Evolutionary conservation across 2,797 vertebrate species (phyloP).

Genomic region (Lutjanus campechanus): DNA sequence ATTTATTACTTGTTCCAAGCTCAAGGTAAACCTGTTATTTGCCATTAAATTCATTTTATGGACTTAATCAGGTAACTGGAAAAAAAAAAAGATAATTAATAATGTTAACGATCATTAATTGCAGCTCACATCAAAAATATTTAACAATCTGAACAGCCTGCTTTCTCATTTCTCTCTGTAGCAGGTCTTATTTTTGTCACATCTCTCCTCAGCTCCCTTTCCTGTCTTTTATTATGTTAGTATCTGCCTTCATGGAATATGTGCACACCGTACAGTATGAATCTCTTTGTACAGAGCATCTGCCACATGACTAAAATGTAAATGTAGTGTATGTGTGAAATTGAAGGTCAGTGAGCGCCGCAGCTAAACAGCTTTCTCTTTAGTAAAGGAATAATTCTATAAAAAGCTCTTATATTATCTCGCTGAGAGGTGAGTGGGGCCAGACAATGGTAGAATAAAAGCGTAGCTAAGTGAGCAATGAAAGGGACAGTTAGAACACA

Average conservation of each 20-base stretch:
- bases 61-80: neutral
- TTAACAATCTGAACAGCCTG: conserved; percentile 42
- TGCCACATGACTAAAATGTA: conserved; percentile 85
- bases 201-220: conserved; percentile 46
- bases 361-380: conserved; percentile 83
- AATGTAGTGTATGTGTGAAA: conserved; percentile 82
- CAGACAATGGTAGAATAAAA: conserved; percentile 82
- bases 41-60: neutral
- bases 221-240: conserved; percentile 66
- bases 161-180: conserved; percentile 43
- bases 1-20: neutral
- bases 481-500: conserved; percentile 77
- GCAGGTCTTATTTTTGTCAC: conserved; percentile 57
- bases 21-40: neutral
- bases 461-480: conserved; percentile 83
- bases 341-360: conserved; percentile 76
- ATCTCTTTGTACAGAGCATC: conserved; percentile 80
- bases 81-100: conserved; percentile 14
- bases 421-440: conserved; percentile 79
- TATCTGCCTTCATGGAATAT: conserved; percentile 63
- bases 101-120: conserved; percentile 30
- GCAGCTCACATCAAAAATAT: conserved; percentile 25
- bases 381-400: conserved; percentile 85
- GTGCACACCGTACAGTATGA: conserved; percentile 58
- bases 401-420: conserved; percentile 84